A percentile compares a stretch with the other conserved stretches of the same genome.
Conservation (phyloP, 2,113 vertebrate genomes). For the Electrona antarctica region DNA sequence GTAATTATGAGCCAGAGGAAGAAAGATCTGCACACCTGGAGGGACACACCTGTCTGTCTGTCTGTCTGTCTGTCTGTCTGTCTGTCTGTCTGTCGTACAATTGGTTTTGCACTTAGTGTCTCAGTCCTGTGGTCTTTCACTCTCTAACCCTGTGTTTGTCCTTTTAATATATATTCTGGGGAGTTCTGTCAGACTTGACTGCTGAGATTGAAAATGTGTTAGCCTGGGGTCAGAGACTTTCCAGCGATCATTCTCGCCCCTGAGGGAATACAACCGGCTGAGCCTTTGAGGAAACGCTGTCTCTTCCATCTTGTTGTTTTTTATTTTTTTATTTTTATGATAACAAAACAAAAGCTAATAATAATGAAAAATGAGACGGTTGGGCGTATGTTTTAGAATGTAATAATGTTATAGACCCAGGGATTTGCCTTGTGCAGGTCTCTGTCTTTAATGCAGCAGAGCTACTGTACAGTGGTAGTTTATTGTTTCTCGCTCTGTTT, state of each 20-base stretch:
- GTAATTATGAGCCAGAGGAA: constrained; percentile 18
- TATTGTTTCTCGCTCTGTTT: too few species aligned
- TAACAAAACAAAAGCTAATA: constrained; percentile 14
- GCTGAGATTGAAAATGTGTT: constrained; percentile 51
- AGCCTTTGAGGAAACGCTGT: constrained; percentile 28
- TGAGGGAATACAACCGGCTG: constrained; percentile 20
- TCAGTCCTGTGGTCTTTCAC: not conserved
- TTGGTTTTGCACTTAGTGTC: constrained; percentile 1
- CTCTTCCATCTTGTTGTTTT: constrained; percentile 18
- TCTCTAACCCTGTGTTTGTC: constrained; percentile 1
- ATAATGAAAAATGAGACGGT: constrained; percentile 7
- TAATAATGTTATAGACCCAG: too few species aligned
- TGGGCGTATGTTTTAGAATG: too few species aligned
- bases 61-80: not conserved
- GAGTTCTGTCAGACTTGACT: constrained; percentile 5
- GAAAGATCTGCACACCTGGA: not conserved
- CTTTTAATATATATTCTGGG: constrained; percentile 4
- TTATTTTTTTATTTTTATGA: constrained; percentile 30
- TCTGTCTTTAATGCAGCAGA: too few species aligned
- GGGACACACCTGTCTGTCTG: too few species aligned
- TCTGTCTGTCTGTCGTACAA: not conserved
- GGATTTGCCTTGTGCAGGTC: too few species aligned
- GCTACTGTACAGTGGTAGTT: too few species aligned
- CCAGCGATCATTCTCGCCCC: constrained; percentile 52
- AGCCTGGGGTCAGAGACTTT: constrained; percentile 52